Base-by-base conservation (phyloP, 2,797 vertebrate genomes). In the Neostethus bicornis region DNA sequence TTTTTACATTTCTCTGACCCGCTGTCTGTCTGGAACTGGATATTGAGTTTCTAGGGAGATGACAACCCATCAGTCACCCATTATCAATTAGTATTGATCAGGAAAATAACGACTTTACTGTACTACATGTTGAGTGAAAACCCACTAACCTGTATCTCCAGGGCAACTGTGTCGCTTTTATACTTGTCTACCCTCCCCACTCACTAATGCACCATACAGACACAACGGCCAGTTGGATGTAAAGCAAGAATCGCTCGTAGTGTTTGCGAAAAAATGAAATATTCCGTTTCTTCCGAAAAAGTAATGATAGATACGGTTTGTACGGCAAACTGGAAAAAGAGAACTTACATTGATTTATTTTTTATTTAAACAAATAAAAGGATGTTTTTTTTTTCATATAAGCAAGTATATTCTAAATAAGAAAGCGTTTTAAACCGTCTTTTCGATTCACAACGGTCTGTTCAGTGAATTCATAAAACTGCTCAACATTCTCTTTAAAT, bases 91-190 rank as follows among this genome's bases (percentile, higher is more conserved):
- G 29, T 72, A 85, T 73, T 51, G 86, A 89, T 47, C 70, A 61
- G 58, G 63, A 68, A 81, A 77, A 69, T 70, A 87, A 84, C 72
- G 80, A 75, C 67, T 77, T 37, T 31, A 80, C 72, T 81, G 77
- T 73, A 81, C n/a, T n/a, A n/a, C 55, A 38, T 75, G 85, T 83
- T 61, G 83, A 85, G 53, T 76, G 67, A 75, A 79, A 68, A 16
- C 42, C 68, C 50, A 70, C 66, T 81, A 82, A 82, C 83, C 81
- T 84, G 73, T 79, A 58, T 64, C 77, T 83, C 35, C 21, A 26
- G 80, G 86, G 79, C 73, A 78, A 65, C 21, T 44, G 55, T 42
- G 37, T 29, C 42, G 51, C 51, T 29, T 57, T 54, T 52, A 23
- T 34, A 20, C 41, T 56, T 16, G 5, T 51, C 49, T 55, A 32